Base-by-base conservation (phyloP, 2,888 invertebrate genomes). In the Clitarchus hookeri region DNA sequence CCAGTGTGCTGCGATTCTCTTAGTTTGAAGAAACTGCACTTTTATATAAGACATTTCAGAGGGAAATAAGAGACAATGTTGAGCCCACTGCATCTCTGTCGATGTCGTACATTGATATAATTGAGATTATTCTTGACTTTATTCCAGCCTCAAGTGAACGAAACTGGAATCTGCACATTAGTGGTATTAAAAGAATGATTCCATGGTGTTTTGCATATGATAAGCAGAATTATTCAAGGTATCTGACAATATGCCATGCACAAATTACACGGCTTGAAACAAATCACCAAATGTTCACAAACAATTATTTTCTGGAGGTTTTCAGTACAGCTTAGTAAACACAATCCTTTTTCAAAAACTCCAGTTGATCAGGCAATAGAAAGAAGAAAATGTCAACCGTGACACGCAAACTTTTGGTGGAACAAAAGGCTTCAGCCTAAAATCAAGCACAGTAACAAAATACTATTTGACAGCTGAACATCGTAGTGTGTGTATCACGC, bases 141-240 rank as follows among this genome's bases (percentile, higher is more conserved):
- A 79, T 79, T 12, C n/a, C 4, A 79, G 23, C 26, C 23, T 26
- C 25, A 25, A 6, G 25, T 26, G 79, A 79, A 79, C n/a, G 79
- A 23, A 79, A 79, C 25, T 79, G 79, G 79, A 16, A 26, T 13
- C n/a, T 79, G 23, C 27, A 26, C 25, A 79, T 79, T 12, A 26
- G 26, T 26, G 25, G 2, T 79, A n/a, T 79, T 26, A 13, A 13
- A 0, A 12, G 27, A 79, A 79, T 79, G 25, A 79, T n/a, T 27
- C 78, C 79, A n/a, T 79, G 79, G 79, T 79, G 79, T 79, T 79
- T n/a, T 79, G 79, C 79, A 26, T 23, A 79, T 25, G 79, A 79
- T 23, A 79, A 79, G 27, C 25, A 26, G 13, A 79, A 79, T 27
- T 79, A 79, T 79, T 13, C 79, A 79, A 25, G 79, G 23, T n/a